Percentiles rank a stretch among this genome's conserved stretches.
Evolutionary conservation across 2,888 invertebrate genomes (phyloP).

Genomic region (Andrena fulva): DNA sequence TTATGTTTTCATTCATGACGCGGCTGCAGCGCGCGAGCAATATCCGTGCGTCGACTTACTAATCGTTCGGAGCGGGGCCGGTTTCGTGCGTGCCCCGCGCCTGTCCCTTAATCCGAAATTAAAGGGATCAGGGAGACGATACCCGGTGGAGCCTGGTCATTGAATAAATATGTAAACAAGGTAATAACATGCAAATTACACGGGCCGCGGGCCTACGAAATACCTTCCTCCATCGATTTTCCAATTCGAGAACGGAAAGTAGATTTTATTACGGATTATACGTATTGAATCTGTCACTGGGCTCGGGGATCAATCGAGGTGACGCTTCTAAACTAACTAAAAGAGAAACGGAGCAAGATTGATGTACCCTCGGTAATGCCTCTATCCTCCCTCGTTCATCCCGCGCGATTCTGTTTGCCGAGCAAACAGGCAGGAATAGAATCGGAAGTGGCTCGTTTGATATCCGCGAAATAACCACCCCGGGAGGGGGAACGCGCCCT

Average conservation of each 20-base stretch:
- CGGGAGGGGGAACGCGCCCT: neutral
- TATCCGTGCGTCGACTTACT: constrained; percentile 66
- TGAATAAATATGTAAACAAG: constrained; percentile 81
- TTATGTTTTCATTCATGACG: constrained; percentile 62
- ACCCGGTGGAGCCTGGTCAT: constrained; percentile 69
- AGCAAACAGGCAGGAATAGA: constrained; percentile 67
- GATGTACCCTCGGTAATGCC: constrained; percentile 13
- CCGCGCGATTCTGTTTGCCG: constrained; percentile 62
- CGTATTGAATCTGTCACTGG: constrained; percentile 31
- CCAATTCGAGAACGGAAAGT: constrained; percentile 25
- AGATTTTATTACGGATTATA: constrained; percentile 38
- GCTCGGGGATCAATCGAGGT: neutral
- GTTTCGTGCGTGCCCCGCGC: constrained; percentile 32
- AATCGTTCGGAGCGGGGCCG: constrained; percentile 53
- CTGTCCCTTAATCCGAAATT: constrained; percentile 74
- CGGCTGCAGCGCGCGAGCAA: constrained; percentile 38
- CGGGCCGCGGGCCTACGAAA: constrained; percentile 59
- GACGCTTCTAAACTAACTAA: neutral
- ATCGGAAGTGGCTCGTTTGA: constrained; percentile 43
- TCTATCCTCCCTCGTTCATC: constrained; percentile 52
- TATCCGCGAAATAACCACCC: constrained; percentile 39
- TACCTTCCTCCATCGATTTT: constrained; percentile 42
- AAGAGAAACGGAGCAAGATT: constrained; percentile 34
- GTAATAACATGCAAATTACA: constrained; percentile 83
- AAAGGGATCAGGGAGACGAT: constrained; percentile 73